Base-by-base conservation (phyloP, 1,140 invertebrate species). In the Proales similis region DNA sequence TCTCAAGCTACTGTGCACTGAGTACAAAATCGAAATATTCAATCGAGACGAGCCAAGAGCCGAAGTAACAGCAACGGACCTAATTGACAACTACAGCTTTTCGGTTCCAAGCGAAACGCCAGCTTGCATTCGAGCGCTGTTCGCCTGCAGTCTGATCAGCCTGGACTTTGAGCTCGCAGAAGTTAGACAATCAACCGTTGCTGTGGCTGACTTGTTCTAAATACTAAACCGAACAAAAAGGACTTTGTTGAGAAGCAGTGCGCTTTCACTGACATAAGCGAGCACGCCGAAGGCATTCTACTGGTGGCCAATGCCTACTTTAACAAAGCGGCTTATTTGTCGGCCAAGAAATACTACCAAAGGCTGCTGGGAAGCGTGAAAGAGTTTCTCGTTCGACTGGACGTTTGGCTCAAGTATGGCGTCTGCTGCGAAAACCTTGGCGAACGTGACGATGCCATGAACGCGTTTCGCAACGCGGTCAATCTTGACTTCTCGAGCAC, bases 341-440 rank as follows among this genome's bases (percentile, higher is more conserved):
- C 27, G 11, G 33, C 51, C 11, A 57, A 57, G 22, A 57, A 57
- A 42, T 39, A 42, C 3, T 57, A 42, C 45, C 20, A 30, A 4
- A 7, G 39, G 3, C 22, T 57, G 9, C 22, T 57, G 20, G 45
- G 36, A 7, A 57, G 45, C 20, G 51, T 57, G 20, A 17, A n/a
- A 11, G 51, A 57, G 6, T 57, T 19, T 57, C 32, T 57, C 6
- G 51, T 57, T 11, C 51, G 45, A 14, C 45, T 57, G 22, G 51
- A 57, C 20, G 22, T 57, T 39, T 57, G 51, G 51, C 51, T 57
- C 2, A 39, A 42, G n/a, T 57, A 57, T 42, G 51, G 51, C 29
- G 45, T 42, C 32, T 57, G 51, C 20, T 57, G 51, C 32, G 39
- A 36, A 11, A 19, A 27, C 32, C 30, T 57, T 5, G 36, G 45